Evolutionary conservation across 2,888 invertebrate species (phyloP), one percentile per base, ranked within the genome.

Genomic region (Euphydryas editha): DNA sequence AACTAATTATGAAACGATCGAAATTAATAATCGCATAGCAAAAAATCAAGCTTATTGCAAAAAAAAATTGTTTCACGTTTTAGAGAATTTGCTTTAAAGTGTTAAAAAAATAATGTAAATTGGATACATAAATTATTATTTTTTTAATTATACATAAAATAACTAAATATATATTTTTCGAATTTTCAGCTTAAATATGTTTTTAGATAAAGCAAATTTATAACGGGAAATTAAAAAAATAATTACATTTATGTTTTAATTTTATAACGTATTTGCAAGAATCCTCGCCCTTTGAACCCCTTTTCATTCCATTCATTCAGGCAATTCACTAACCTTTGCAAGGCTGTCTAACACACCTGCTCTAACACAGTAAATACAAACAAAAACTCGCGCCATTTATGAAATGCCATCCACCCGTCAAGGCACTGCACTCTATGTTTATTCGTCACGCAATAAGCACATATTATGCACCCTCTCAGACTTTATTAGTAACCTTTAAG

Each of bases 401-500:
- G 60, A 73, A 75, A 75, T 75, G 72, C 71, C 74, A 75, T 69
- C 72, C 73, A 72, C 62, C 72, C 72, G 60, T 59, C 59, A 51
- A 68, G 67, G 65, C 62, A 71, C 54, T 67, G 17, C 37, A 47
- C 61, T 44, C 58, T 46, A 67, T 54, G 66, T 68, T 62, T 70
- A 69, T 72, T 71, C 70, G 73, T 75, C 72, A 75, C 75, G 72
- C 71, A 57, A 71, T 20, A 30, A 56, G 70, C 63, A 64, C 75
- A 72, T 73, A 75, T 76, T 76, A 77, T 77, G 76, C 77, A 77
- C 76, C 76, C 77, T 72, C 62, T 60, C 60, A 55, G 58, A 64
- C 70, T 70, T 72, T 72, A 74, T 71, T 72, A 57, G 59, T 75
- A 75, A 73, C 74, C 74, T 75, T 76, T 72, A 72, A 55, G 47